phyloP scores from a whole-genome alignment of 2,888 invertebrate genomes.

The Amaurobius ferox region DNA sequence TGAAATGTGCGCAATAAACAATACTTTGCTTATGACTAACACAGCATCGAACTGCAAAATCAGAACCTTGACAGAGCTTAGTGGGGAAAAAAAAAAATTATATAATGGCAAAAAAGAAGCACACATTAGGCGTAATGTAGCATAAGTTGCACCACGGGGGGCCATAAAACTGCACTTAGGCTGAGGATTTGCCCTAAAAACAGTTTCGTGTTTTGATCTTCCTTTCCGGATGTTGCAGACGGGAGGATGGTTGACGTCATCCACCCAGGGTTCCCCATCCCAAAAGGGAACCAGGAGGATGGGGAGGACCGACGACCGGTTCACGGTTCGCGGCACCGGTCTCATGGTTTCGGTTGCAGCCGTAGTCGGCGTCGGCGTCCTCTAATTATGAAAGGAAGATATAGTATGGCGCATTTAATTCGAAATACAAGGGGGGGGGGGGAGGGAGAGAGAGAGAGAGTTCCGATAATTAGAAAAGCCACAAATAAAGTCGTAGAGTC shows the following conservation, averaged over 20 bases:
- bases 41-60: slow-evolving; percentile 5
- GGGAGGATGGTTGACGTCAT: slow-evolving; percentile 24
- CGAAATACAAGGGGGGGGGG: slow-evolving; percentile 33
- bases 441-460: slow-evolving; percentile 14
- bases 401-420: slow-evolving; percentile 37
- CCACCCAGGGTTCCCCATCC: slow-evolving; percentile 21
- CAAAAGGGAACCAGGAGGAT: slow-evolving; percentile 18
- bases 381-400: slow-evolving; percentile 43
- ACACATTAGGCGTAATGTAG: slow-evolving; percentile 30
- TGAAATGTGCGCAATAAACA: not conserved
- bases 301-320: not conserved
- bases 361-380: slow-evolving; percentile 24
- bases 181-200: slow-evolving; percentile 57
- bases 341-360: slow-evolving; percentile 55
- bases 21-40: not conserved
- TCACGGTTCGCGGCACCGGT: slow-evolving; percentile 55
- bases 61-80: not conserved
- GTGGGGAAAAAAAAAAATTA: not conserved
- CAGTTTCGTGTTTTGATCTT: slow-evolving; percentile 38
- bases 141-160: slow-evolving; percentile 64
- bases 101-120: not conserved
- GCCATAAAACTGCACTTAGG: slow-evolving; percentile 67
- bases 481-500: slow-evolving; percentile 61
- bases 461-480: slow-evolving; percentile 68
- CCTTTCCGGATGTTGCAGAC: slow-evolving; percentile 45